Percentiles rank a stretch among this genome's conserved stretches.
These are phyloP conservation scores for Macrosteles quadrilineatus DNA, from an alignment of 1,140 invertebrate genomes.

Conservation along the genomic window DNA sequence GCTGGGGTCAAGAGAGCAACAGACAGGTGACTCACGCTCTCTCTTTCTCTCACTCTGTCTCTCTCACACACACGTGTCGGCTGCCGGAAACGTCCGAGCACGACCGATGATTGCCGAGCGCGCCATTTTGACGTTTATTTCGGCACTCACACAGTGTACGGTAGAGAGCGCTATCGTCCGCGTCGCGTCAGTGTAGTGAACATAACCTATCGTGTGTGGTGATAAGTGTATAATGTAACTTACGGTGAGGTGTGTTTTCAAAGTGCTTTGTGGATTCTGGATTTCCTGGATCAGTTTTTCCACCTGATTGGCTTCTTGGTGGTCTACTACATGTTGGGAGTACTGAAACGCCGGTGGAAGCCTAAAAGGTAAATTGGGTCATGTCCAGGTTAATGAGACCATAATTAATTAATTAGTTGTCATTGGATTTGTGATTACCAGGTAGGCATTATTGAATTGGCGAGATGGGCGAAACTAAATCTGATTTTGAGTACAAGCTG, in stretches of 20 bases:
- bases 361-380: constrained; percentile 41
- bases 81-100: constrained; percentile 13
- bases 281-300: constrained; percentile 4
- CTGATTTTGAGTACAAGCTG: no score
- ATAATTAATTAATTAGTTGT: constrained; percentile 28
- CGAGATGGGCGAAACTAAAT: no score
- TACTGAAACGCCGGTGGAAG: constrained; percentile 45
- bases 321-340: constrained; percentile 42
- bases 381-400: not conserved
- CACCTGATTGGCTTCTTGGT: constrained; percentile 26
- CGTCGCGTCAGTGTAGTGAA: not conserved
- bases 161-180: not conserved
- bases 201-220: not conserved
- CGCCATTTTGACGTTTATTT: constrained; percentile 24
- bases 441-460: no score
- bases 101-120: not conserved
- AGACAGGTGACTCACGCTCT: constrained; percentile 16
- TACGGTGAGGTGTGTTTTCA: not conserved
- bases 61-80: constrained; percentile 6
- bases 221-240: not conserved
- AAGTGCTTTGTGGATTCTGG: constrained; percentile 16
- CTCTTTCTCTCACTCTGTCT: not conserved
- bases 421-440: no score
- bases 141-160: not conserved
- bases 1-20: not conserved